These are phyloP conservation scores for Beris morrisii DNA, from an alignment of 2,888 invertebrate genomes.

Conservation along the genomic window DNA sequence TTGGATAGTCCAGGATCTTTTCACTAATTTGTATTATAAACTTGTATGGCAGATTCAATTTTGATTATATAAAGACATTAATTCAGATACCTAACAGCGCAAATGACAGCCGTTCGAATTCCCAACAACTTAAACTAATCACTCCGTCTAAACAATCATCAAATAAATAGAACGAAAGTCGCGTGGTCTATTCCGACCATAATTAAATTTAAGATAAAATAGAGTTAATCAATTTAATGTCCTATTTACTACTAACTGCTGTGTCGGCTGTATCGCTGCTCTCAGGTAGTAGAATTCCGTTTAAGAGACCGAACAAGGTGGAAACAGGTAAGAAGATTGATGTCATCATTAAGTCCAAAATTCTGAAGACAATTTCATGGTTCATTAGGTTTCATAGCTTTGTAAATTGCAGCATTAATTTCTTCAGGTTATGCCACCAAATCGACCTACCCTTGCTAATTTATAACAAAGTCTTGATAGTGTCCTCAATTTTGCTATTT, in stretches of 20 bases:
- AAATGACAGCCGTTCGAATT: no score
- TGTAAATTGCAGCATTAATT: slow-evolving; percentile 12
- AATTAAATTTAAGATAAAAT: slow-evolving; percentile 2
- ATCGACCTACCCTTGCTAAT: background rate
- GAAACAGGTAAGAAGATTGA: slow-evolving; percentile 13
- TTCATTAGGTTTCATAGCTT: slow-evolving; percentile 19
- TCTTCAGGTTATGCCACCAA: background rate
- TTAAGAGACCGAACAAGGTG: background rate
- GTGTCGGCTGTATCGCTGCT: background rate
- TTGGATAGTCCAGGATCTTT: no score
- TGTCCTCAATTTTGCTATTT: no score
- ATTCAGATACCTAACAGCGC: no score
- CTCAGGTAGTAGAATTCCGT: background rate
- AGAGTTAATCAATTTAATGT: slow-evolving; percentile 8
- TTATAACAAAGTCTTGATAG: no score
- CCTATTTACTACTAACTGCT: background rate
- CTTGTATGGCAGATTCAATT: no score
- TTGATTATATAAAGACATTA: no score
- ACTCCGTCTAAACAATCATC: no score
- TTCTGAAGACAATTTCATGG: slow-evolving; percentile 21
- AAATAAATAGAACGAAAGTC: no score
- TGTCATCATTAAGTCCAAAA: slow-evolving; percentile 15
- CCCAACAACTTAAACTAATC: no score
- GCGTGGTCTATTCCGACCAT: background rate
- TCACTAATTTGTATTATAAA: no score